Conservation (phyloP, 2,113 vertebrate genomes). For the Egretta garzetta region DNA sequence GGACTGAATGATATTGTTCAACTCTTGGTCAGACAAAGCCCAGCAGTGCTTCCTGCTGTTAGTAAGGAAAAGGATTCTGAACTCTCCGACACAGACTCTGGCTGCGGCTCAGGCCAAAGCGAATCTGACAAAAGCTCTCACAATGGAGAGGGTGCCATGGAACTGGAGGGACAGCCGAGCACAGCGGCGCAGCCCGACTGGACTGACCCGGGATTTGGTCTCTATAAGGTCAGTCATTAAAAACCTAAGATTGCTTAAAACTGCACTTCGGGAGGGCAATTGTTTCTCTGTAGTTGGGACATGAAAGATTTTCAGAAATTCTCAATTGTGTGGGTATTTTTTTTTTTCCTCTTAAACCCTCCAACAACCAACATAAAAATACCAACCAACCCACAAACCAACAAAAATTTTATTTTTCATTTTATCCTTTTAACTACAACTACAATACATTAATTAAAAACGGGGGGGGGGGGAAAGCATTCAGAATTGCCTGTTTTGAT, state of each 20-base stretch:
- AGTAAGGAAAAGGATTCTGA: conserved; percentile 88
- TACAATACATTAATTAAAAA: background rate
- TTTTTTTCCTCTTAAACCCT: background rate
- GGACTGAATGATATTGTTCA: conserved; percentile 94
- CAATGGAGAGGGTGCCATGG: conserved; percentile 81
- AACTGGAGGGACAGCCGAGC: conserved; percentile 76
- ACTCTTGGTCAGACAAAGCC: conserved; percentile 87
- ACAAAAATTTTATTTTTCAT: background rate
- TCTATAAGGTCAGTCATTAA: conserved; percentile 81
- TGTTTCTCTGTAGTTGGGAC: background rate
- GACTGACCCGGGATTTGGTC: conserved; percentile 79
- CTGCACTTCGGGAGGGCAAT: fast-evolving
- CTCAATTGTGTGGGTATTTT: background rate
- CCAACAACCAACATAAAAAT: background rate
- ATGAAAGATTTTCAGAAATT: background rate
- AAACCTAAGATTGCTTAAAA: fast-evolving
- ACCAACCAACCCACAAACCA: background rate
- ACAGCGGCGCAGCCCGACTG: conserved; percentile 51
- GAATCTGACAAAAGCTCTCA: conserved; percentile 94
- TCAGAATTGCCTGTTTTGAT: background rate
- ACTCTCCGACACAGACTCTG: conserved; percentile 92
- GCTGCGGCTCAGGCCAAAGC: conserved; percentile 90
- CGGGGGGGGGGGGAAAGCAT: background rate
- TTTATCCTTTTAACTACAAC: background rate
- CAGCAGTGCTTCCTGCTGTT: conserved; percentile 11